phyloP scores from a whole-genome alignment of 2,113 vertebrate species.

The Sula dactylatra region DNA sequence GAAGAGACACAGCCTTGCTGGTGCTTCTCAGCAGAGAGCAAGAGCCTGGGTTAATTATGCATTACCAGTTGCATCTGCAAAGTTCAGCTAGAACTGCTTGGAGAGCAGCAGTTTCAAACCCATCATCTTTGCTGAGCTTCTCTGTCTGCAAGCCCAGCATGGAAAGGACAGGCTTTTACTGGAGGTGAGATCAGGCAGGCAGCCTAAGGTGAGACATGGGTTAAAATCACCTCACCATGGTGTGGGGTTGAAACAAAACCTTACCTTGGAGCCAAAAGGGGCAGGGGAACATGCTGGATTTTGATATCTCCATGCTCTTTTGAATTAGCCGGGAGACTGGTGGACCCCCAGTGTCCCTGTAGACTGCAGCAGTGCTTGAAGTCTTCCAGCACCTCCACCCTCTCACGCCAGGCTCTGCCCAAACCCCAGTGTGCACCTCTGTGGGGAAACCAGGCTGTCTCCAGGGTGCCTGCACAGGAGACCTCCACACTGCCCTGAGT shows the following conservation, averaged over 20 bases:
- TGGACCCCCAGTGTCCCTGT: accelerated
- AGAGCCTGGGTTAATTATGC: not conserved
- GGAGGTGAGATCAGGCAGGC: not conserved
- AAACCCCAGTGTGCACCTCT: not conserved
- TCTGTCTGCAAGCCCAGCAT: not conserved
- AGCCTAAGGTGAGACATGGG: accelerated
- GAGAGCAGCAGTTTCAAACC: not conserved
- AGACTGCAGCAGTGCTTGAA: not conserved
- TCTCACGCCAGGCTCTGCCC: not conserved
- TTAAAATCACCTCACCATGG: not conserved
- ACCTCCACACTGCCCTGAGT: not conserved
- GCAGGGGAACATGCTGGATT: not conserved
- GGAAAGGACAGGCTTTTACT: not conserved
- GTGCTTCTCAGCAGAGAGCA: not conserved
- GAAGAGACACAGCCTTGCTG: not conserved
- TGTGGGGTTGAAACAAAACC: not conserved
- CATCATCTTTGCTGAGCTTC: not conserved
- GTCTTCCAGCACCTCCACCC: not conserved
- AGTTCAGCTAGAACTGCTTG: not conserved
- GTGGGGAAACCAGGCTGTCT: not conserved
- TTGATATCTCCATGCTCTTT: not conserved
- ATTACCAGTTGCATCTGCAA: not conserved
- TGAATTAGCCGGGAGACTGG: accelerated
- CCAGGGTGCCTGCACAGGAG: not conserved
- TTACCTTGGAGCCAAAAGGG: not conserved